Evolutionary conservation across 37 sponge, comb jelly and placozoan genomes (phyloP), one percentile per base, ranked within the genome.

Genomic region (Bolinopsis microptera): DNA sequence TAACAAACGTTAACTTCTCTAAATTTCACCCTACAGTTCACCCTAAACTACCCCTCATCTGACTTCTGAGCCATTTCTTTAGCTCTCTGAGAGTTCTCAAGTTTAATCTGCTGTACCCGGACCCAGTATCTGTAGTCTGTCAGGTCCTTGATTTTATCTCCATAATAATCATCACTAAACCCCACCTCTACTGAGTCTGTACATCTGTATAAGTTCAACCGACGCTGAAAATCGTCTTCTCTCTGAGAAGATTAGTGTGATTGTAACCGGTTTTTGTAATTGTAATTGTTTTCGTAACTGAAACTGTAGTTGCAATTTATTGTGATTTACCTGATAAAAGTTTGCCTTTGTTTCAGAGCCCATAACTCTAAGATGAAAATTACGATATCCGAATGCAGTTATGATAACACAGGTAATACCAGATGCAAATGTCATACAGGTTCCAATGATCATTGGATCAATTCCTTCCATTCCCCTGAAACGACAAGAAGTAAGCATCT

Each of bases 81-180:
- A 9, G 35, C 26, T 25, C 22, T 83, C 26, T 9, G 25, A 69
- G 75, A 36, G 30, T 69, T 72, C 27, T 93, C 35, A 18, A 13
- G 75, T 69, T 95, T 96, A 41, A 93, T 94, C 88, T 96, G 96
- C 69, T 99, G 99, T 40, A 94, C 94, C 28, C 99, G 67, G 24
- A 97, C 80, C 99, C 99, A 99, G 88, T 99, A 98, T 88, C 99
- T 77, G 94, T 99, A 99, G 95, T 99, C 99, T 38, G 95, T 95
- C 32, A 96, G 95, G 1, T 95, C 95, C 74, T 93, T 33, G 0
- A 99, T 93, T 39, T 95, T 99, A 40, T 99, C 99, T 0, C 96
- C 99, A 93, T 99, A 96, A 93, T 97, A 99, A 92, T 99, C 99
- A 92, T 99, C 99, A 69, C 96, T 96, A 61, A 94, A 97, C 34